Evolutionary conservation across 1,140 invertebrate genomes (phyloP).

Genomic region (Leptinotarsa lineolata): DNA sequence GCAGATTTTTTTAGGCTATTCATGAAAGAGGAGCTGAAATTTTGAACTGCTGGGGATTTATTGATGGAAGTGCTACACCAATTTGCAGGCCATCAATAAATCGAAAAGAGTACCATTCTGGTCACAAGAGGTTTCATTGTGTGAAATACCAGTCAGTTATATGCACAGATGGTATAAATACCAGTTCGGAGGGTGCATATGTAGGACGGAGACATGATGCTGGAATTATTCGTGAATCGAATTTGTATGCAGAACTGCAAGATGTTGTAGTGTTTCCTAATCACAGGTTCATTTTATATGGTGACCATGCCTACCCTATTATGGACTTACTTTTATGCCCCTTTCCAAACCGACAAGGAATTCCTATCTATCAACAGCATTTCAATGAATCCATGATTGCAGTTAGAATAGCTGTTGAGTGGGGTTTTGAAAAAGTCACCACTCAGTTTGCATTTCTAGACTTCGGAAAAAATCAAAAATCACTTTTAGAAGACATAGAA

Average conservation of each 20-base stretch:
- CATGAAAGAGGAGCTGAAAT: constrained; percentile 32
- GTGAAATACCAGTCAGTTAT: constrained; percentile 40
- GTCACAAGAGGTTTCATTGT: constrained; percentile 34
- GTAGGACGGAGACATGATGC: constrained; percentile 36
- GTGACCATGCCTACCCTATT: no score
- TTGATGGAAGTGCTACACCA: constrained; percentile 35
- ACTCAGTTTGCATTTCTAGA: constrained; percentile 36
- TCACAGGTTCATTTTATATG: no score
- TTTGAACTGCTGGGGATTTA: constrained; percentile 38
- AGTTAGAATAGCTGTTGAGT: constrained; percentile 31
- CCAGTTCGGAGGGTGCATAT: constrained; percentile 34
- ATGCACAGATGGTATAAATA: constrained; percentile 38
- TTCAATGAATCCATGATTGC: no score
- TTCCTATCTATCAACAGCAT: no score
- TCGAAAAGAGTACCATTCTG: constrained; percentile 41
- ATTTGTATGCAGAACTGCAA: constrained; percentile 30
- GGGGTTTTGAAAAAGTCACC: constrained; percentile 38
- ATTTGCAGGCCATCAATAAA: constrained; percentile 37
- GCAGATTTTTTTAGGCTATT: constrained; percentile 25
- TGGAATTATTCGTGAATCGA: constrained; percentile 37
- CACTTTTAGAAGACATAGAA: constrained; percentile 35
- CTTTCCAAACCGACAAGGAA: no score
- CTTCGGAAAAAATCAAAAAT: constrained; percentile 40
- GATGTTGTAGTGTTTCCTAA: no score
- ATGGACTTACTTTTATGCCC: no score